Base-by-base conservation (phyloP, 1,140 invertebrate genomes). In the Cydia fagiglandana region DNA sequence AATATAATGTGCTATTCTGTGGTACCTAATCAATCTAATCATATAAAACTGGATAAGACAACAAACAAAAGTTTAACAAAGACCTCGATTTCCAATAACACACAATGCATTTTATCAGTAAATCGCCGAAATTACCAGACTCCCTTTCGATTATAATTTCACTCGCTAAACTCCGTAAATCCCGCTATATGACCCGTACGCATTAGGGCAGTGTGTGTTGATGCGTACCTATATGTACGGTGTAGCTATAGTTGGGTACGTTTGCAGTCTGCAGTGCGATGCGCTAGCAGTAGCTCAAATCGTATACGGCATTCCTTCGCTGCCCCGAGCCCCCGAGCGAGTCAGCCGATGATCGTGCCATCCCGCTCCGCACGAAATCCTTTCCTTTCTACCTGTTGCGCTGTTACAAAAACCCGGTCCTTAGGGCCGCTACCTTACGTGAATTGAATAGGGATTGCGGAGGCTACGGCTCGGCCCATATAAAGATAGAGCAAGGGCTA, bases 141-240 rank as follows among this genome's bases (percentile, higher is more conserved):
- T 93, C 91, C 91, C 90, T 93, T 93, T 93, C 91, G 89, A 89
- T 91, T 30, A 86, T 91, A 91, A 93, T 93, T 93, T 93, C 90
- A 93, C 91, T 93, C 86, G 82, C 88, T 91, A 91, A 91, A 91
- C 90, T 89, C 86, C 82, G 86, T 86, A 77, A 83, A 90, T 93
- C 90, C 91, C 91, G 91, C 90, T 93, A 93, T 79, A 90, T 91
- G 91, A 93, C 91, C 91, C 89, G 83, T 86, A 91, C 91, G 87
- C 91, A 92, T 93, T 93, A 93, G 90, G 90, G 90, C 91, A 93
- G 87, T 91, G 88, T 91, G 88, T 91, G 90, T 89, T 86, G 87
- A 83, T 86, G 84, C 86, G 83, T n/a, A 82, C 78, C 78, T 78
- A 81, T 80, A 80, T 82, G 84, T 88, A 89, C 83, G 78, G n/a